Evolutionary conservation across 2,888 invertebrate species (phyloP).

Genomic region (Ypsolopha sequella): DNA sequence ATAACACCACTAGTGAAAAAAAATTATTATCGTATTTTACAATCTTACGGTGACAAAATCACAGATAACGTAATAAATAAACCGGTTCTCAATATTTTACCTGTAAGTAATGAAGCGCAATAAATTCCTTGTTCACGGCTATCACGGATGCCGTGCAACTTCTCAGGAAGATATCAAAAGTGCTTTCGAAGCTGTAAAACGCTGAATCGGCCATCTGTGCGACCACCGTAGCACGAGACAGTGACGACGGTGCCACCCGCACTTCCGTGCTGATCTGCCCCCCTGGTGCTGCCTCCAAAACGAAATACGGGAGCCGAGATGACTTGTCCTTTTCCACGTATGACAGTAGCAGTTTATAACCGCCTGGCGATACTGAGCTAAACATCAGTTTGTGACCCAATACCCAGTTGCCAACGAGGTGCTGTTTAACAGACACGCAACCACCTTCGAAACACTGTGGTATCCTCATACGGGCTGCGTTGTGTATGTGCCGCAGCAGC

Average conservation of each 20-base stretch:
- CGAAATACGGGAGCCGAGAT: conserved; percentile 45
- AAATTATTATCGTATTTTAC: too few species aligned
- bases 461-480: conserved; percentile 46
- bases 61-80: too few species aligned
- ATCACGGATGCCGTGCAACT: conserved; percentile 50
- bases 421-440: conserved; percentile 46
- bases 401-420: conserved; percentile 40
- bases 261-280: conserved; percentile 59
- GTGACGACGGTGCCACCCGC: conserved; percentile 43
- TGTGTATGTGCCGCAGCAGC: conserved; percentile 52
- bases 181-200: conserved; percentile 54
- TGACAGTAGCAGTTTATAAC: conserved; percentile 50
- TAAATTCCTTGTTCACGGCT: conserved; percentile 57
- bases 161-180: conserved; percentile 49
- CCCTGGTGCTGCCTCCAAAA: conserved; percentile 60
- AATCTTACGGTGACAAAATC: too few species aligned
- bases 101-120: conserved; percentile 57
- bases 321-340: conserved; percentile 43
- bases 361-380: conserved; percentile 61
- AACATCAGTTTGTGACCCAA: conserved; percentile 53
- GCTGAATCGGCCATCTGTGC: conserved; percentile 52
- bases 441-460: conserved; percentile 65
- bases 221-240: conserved; percentile 47
- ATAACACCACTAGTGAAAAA: too few species aligned
- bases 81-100: conserved; percentile 15